phyloP scores from a whole-genome alignment of 1,140 invertebrate species.

The Drosophila aff. region DNA sequence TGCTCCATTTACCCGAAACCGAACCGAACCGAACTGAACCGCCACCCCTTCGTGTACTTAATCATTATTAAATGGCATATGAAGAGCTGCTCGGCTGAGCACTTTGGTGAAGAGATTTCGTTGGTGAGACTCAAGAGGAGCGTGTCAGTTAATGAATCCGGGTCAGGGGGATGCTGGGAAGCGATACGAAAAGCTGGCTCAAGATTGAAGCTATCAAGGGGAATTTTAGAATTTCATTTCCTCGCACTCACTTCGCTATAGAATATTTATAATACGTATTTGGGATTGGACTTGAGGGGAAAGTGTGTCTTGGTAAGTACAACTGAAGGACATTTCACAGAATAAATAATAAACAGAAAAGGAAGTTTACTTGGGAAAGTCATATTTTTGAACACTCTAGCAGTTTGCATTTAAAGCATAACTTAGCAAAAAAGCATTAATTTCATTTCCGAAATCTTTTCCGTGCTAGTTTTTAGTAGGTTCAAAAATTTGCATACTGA shows the following conservation, averaged over 20 bases:
- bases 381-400: neutral
- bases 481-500: no score
- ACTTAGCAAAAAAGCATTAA: neutral
- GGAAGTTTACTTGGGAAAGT: neutral
- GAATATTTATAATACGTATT: slow-evolving; percentile 12
- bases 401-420: neutral
- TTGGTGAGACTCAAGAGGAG: neutral
- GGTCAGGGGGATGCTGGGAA: slow-evolving; percentile 10
- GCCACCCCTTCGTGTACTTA: slow-evolving; percentile 25
- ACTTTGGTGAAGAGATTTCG: slow-evolving; percentile 31
- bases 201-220: slow-evolving; percentile 5
- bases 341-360: slow-evolving; percentile 2
- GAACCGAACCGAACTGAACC: neutral
- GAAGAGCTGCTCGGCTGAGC: slow-evolving; percentile 34
- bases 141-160: slow-evolving; percentile 30
- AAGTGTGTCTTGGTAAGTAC: slow-evolving; percentile 3
- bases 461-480: no score
- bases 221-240: slow-evolving; percentile 6
- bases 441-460: no score
- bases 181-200: slow-evolving; percentile 23
- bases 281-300: no score
- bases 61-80: slow-evolving; percentile 55
- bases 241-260: neutral
- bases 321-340: slow-evolving; percentile 2
- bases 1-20: slow-evolving; percentile 28